Conservation (phyloP, 2,113 vertebrate species). For the Seriola quinqueradiata region DNA sequence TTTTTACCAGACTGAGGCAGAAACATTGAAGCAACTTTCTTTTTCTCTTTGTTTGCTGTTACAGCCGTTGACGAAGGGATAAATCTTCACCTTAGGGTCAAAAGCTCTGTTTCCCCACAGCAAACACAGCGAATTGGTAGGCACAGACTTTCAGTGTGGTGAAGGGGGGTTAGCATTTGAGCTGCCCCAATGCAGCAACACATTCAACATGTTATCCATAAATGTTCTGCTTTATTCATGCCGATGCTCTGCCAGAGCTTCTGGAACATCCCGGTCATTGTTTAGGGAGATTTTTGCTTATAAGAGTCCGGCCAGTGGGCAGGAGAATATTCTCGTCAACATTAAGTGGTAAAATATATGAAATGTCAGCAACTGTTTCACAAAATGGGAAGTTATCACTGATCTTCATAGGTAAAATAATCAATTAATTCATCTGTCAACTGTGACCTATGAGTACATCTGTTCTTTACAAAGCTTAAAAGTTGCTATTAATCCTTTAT, state of each 20-base stretch:
- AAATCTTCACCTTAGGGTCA: background rate
- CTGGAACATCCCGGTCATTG: background rate
- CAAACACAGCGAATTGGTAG: background rate
- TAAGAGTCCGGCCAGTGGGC: no score
- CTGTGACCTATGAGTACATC: no score
- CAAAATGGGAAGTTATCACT: no score
- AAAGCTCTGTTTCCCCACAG: background rate
- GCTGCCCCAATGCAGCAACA: no score
- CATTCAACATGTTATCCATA: background rate
- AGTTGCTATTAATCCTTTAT: no score
- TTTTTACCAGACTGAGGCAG: background rate
- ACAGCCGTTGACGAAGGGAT: background rate
- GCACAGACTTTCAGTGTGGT: background rate
- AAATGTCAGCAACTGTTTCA: no score
- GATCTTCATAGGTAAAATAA: background rate
- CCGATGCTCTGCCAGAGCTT: background rate
- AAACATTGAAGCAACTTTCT: background rate
- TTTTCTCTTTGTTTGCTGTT: background rate
- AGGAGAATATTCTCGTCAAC: no score
- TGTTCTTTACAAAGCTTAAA: no score
- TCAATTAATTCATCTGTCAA: background rate
- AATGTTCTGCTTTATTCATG: background rate
- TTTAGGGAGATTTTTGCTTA: no score
- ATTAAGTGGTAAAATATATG: no score
- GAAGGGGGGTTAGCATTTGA: no score